Conservation (phyloP, 2,113 vertebrate genomes). For the Notothenia rossii region DNA sequence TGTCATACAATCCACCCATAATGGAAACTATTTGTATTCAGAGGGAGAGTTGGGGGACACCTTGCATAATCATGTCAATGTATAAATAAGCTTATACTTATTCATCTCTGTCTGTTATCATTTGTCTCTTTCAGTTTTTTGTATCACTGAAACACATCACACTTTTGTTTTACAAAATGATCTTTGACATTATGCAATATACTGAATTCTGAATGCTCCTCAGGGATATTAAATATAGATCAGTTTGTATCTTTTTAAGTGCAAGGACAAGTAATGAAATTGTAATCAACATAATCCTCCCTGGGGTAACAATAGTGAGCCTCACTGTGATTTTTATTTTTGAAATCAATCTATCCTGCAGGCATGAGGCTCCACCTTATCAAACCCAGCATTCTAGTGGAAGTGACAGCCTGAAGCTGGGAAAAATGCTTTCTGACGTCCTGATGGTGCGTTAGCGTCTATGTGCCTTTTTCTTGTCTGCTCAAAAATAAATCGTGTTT, state of each 20-base stretch:
- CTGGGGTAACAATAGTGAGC: conserved; percentile 16
- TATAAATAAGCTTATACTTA: conserved; percentile 58
- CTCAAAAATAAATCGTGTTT: background rate
- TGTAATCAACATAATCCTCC: conserved; percentile 38
- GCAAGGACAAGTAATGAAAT: conserved; percentile 16
- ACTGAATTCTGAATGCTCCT: conserved; percentile 46
- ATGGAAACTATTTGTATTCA: conserved; percentile 63
- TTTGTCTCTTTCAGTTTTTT: conserved; percentile 16
- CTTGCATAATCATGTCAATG: conserved; percentile 46
- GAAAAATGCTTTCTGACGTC: conserved; percentile 15
- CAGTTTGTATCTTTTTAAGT: conserved; percentile 53
- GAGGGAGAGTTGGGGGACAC: conserved; percentile 24
- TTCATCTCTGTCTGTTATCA: conserved; percentile 52
- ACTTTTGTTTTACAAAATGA: conserved; percentile 32
- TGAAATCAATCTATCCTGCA: conserved; percentile 50
- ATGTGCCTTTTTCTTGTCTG: background rate
- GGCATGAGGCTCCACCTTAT: conserved; percentile 23
- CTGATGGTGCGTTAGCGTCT: conserved; percentile 16
- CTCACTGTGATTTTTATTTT: conserved; percentile 43
- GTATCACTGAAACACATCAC: conserved; percentile 12
- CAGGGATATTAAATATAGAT: conserved; percentile 54
- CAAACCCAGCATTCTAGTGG: conserved; percentile 31
- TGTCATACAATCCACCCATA: conserved; percentile 58
- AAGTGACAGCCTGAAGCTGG: conserved; percentile 38
- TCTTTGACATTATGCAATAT: conserved; percentile 40